These are phyloP conservation scores for Borostomias antarcticus DNA, from an alignment of 2,797 vertebrate genomes.

Conservation along the genomic window DNA sequence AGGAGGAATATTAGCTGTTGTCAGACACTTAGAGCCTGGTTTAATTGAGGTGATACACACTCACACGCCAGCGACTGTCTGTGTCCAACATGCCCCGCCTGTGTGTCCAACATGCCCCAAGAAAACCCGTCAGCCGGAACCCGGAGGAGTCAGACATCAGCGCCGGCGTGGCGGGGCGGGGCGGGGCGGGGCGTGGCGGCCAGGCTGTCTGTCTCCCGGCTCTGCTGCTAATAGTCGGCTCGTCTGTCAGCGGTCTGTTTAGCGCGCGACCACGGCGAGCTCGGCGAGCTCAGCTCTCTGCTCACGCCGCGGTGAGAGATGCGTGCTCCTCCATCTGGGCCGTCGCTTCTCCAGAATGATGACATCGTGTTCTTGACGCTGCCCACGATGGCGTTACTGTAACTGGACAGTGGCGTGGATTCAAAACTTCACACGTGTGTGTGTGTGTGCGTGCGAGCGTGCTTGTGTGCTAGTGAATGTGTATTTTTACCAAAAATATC, in stretches of 20 bases:
- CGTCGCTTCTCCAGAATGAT: too few relatives aligned
- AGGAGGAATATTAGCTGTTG: constrained; percentile 81
- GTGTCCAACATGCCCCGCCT: constrained; percentile 75
- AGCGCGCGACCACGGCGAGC: too few relatives aligned
- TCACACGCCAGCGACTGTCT: constrained; percentile 64
- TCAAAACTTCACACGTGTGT: too few relatives aligned
- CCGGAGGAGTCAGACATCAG: constrained; percentile 38
- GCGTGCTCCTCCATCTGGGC: too few relatives aligned
- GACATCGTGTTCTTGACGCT: too few relatives aligned
- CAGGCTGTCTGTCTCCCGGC: neutral
- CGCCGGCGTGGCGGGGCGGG: constrained; percentile 8
- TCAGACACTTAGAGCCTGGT: constrained; percentile 78
- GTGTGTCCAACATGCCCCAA: constrained; percentile 75
- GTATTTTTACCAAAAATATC: too few relatives aligned
- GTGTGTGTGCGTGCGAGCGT: constrained; percentile 1
- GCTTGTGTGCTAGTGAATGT: neutral
- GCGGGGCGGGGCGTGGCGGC: too few relatives aligned
- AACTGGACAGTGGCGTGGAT: too few relatives aligned
- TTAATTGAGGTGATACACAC: constrained; percentile 83
- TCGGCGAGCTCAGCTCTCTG: too few relatives aligned
- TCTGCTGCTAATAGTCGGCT: neutral
- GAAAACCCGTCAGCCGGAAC: constrained; percentile 80
- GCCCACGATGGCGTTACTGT: too few relatives aligned
- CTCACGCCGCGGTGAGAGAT: too few relatives aligned
- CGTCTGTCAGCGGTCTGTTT: neutral